phyloP scores from a whole-genome alignment of 1,140 invertebrate genomes.

The Drosophila leontia region DNA sequence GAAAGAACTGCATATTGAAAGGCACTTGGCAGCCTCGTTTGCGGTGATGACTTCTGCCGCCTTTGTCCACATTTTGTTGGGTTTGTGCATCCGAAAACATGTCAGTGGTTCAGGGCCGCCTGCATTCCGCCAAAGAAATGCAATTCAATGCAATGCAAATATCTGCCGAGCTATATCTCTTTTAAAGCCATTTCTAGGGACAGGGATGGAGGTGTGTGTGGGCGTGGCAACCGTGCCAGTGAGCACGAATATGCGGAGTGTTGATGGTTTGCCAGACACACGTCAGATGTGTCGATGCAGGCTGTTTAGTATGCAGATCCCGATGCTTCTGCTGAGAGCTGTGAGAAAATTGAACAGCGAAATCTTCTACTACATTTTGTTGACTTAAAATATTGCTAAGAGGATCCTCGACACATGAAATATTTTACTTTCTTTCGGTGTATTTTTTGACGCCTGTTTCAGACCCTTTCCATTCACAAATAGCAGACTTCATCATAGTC shows the following conservation, averaged over 20 bases:
- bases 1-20: conserved; percentile 46
- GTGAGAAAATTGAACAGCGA: conserved; percentile 7
- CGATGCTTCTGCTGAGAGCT: conserved; percentile 1
- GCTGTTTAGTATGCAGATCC: conserved; percentile 60
- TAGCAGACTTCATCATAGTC: conserved; percentile 35
- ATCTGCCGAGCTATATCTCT: conserved; percentile 40
- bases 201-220: neutral
- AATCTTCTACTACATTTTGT: neutral
- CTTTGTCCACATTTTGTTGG: conserved; percentile 34
- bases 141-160: conserved; percentile 50
- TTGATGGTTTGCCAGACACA: conserved; percentile 52
- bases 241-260: conserved; percentile 65
- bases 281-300: conserved; percentile 36
- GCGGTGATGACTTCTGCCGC: conserved; percentile 28
- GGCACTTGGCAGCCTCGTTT: conserved; percentile 32
- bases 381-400: neutral
- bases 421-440: neutral
- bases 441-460: neutral
- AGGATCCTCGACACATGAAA: neutral
- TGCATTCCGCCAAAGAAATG: conserved; percentile 50
- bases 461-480: conserved; percentile 2
- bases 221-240: conserved; percentile 46
- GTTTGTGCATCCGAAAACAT: conserved; percentile 49
- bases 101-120: conserved; percentile 72
- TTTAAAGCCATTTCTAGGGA: conserved; percentile 54